These are phyloP conservation scores for Uropetala carovei DNA, from an alignment of 2,888 invertebrate species.

Conservation along the genomic window DNA sequence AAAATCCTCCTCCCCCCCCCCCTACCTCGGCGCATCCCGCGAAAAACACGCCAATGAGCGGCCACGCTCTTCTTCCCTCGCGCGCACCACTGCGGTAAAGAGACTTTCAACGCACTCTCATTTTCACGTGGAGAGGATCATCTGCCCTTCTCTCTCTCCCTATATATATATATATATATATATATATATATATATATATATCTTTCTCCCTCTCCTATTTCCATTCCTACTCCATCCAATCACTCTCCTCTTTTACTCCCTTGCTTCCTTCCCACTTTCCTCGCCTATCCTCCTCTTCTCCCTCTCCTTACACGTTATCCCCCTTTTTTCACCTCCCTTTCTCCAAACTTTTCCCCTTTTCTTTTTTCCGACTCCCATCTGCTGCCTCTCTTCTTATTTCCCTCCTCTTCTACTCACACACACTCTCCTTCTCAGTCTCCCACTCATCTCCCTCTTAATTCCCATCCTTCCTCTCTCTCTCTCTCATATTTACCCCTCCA, in stretches of 20 bases:
- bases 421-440: not conserved
- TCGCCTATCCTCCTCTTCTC: not conserved
- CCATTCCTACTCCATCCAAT: not conserved
- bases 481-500: not conserved
- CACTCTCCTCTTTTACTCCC: not conserved
- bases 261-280: not conserved
- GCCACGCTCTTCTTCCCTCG: not conserved
- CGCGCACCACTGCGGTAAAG: not conserved
- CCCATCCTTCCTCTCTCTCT: too few relatives aligned
- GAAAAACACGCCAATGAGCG: not conserved
- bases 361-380: not conserved
- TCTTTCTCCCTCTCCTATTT: not conserved
- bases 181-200: not conserved
- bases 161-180: not conserved
- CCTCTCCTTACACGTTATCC: not conserved
- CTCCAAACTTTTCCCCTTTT: not conserved
- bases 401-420: too few relatives aligned
- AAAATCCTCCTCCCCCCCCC: not conserved
- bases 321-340: not conserved
- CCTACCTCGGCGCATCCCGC: not conserved
- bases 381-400: not conserved
- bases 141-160: not conserved
- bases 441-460: not conserved
- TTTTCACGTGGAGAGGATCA: slow-evolving; percentile 7
- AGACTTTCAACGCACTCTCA: not conserved